These are phyloP conservation scores for Abscondita cerata DNA, from an alignment of 2,888 invertebrate genomes.

Conservation along the genomic window DNA sequence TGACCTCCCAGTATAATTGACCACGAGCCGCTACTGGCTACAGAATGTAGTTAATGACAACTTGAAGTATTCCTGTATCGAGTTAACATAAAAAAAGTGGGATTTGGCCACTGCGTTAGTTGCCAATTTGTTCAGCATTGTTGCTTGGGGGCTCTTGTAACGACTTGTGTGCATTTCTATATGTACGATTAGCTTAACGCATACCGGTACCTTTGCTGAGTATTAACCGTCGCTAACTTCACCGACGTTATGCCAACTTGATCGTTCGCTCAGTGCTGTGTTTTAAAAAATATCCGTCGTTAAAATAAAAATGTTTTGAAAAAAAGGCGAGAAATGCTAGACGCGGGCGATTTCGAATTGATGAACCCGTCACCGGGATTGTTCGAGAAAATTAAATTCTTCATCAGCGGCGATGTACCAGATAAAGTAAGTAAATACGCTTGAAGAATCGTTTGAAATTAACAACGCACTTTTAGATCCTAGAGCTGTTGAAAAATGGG, in stretches of 20 bases:
- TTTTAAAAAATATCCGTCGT: not conserved
- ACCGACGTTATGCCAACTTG: conserved; percentile 24
- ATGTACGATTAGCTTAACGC: too few relatives aligned
- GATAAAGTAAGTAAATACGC: conserved; percentile 66
- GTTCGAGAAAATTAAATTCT: conserved; percentile 86
- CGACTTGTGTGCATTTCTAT: too few relatives aligned
- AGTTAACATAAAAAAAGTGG: too few relatives aligned
- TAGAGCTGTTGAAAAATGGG: conserved; percentile 79
- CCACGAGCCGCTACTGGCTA: too few relatives aligned
- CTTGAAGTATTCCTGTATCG: too few relatives aligned
- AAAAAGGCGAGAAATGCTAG: conserved; percentile 54
- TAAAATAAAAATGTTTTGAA: conserved; percentile 12
- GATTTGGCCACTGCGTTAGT: too few relatives aligned
- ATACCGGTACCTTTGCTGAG: too few relatives aligned
- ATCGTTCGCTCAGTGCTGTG: not conserved
- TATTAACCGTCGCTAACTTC: too few relatives aligned
- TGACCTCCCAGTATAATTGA: too few relatives aligned
- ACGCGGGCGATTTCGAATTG: conserved; percentile 54
- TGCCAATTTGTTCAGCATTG: too few relatives aligned
- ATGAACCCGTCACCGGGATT: conserved; percentile 61
- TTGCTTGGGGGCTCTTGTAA: too few relatives aligned
- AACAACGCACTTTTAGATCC: conserved; percentile 66
- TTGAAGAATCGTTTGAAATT: not conserved
- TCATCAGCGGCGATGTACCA: conserved; percentile 79
- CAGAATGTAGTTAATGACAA: too few relatives aligned